Base-by-base conservation (phyloP, 2,888 invertebrate genomes). In the Unio pictorum region DNA sequence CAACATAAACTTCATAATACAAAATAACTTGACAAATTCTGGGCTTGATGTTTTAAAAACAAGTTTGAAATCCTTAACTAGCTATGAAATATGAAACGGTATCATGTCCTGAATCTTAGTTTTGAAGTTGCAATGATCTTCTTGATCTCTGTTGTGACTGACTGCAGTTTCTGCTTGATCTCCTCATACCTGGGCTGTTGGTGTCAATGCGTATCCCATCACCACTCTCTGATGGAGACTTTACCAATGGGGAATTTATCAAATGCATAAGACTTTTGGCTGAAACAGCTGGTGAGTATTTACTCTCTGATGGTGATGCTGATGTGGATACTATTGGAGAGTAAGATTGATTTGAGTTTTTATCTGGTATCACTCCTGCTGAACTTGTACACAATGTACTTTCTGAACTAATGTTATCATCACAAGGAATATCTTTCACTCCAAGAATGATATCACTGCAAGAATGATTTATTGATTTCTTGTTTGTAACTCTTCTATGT, bases 231-330 rank as follows among this genome's bases (percentile, higher is more conserved):
- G 60, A 61, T n/a, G 72, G 69, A 61, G 80, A 73, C 11, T 70
- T 72, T 26, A 86, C 61, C 11, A 86, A 65, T 17, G 86, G 86
- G 18, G 86, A 86, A 68, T 82, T 81, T 70, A 86, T 85, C 23
- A 86, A 69, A 67, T 82, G 83, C 71, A 82, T 78, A 30, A 86
- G 75, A 69, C 84, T 83, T 66, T 79, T 79, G 5, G 83, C 81
- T 3, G 84, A 82, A 1, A 86, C 81, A 70, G 67, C 78, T 8
- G 84, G 86, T 4, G 86, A 85, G 67, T 72, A 85, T 63, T 83
- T 82, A 65, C 73, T 76, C 8, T 66, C 64, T 23, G 63, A 66
- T 17, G 80, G 78, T 11, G 81, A 79, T 26, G 28, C 61, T 18
- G 17, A 30, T 56, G 23, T 55, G 18, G 69, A 69, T 18, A 28